Percentiles rank a stretch among this genome's conserved stretches.
phyloP scores from a whole-genome alignment of 2,888 invertebrate species.

The Drosophila setosimentum region DNA sequence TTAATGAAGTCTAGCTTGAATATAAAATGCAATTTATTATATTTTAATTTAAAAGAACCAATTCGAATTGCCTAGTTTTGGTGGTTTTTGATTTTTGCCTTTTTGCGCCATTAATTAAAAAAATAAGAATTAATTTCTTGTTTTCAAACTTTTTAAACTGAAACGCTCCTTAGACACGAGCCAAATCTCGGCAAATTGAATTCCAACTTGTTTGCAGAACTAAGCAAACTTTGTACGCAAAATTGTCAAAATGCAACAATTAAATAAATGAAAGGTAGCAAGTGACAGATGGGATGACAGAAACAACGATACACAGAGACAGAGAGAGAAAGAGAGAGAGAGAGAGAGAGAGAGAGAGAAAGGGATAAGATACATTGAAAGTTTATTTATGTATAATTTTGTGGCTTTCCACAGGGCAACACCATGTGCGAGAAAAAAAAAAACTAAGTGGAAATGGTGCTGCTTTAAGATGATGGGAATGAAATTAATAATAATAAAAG shows the following conservation, averaged over 20 bases:
- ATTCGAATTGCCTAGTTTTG: not conserved
- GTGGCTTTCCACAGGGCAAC: constrained; percentile 2
- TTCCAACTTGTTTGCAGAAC: constrained; percentile 32
- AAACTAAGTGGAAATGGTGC: constrained; percentile 17
- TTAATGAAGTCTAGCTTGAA: not conserved
- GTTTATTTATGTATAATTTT: constrained; percentile 21
- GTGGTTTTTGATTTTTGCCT: too few species aligned
- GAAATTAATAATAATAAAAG: constrained; percentile 60
- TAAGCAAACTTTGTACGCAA: constrained; percentile 45
- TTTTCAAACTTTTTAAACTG: not conserved
- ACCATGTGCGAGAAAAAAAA: constrained; percentile 36
- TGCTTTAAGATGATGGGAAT: constrained; percentile 37
- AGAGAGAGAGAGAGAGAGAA: not conserved
- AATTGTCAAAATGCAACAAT: constrained; percentile 17
- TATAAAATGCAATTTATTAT: not conserved
- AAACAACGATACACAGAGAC: not conserved
- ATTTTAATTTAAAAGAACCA: not conserved
- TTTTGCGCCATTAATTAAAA: too few species aligned
- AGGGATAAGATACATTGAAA: constrained; percentile 27
- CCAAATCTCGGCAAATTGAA: not conserved
- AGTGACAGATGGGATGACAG: not conserved
- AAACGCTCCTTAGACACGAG: not conserved
- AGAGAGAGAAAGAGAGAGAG: not conserved
- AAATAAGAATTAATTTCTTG: not conserved
- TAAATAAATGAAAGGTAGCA: not conserved